These are phyloP conservation scores for Butorides virescens DNA, from an alignment of 2,113 vertebrate species.

Conservation along the genomic window DNA sequence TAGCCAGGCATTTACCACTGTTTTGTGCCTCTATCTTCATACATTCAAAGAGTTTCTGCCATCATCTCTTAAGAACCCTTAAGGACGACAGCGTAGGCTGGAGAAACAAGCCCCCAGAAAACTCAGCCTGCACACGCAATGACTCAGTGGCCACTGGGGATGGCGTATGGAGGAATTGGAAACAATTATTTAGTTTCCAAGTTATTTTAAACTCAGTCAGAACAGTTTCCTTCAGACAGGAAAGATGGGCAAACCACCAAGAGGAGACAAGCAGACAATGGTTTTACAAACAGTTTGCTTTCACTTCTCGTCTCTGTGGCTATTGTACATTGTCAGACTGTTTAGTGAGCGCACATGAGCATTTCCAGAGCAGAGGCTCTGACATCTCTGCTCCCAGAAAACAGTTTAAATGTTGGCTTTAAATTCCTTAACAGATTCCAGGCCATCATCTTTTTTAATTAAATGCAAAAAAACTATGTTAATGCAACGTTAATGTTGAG, in stretches of 20 bases:
- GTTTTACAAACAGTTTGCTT: slow-evolving; percentile 11
- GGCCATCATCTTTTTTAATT: slow-evolving; percentile 76
- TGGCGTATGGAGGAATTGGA: not conserved
- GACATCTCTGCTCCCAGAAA: slow-evolving; percentile 66
- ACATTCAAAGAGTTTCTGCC: not conserved
- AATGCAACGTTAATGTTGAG: slow-evolving; percentile 75
- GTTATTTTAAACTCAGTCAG: not conserved
- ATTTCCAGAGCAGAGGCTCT: slow-evolving; percentile 61
- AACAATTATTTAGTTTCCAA: slow-evolving; percentile 1
- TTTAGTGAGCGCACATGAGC: not conserved
- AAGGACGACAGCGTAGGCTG: not conserved
- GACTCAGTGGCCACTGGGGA: not conserved
- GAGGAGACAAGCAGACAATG: not conserved
- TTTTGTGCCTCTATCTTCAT: not conserved
- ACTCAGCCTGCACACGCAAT: not conserved
- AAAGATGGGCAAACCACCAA: not conserved
- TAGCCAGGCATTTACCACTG: not conserved
- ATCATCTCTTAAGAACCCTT: not conserved
- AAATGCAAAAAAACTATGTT: slow-evolving; percentile 74
- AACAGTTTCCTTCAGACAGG: not conserved
- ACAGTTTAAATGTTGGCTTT: slow-evolving; percentile 73
- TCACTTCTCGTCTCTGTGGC: not conserved
- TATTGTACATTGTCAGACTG: slow-evolving; percentile 27
- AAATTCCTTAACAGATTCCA: slow-evolving; percentile 76
- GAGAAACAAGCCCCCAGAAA: not conserved